Evolutionary conservation across 1,140 invertebrate genomes (phyloP).

Genomic region (Hermetia illucens): DNA sequence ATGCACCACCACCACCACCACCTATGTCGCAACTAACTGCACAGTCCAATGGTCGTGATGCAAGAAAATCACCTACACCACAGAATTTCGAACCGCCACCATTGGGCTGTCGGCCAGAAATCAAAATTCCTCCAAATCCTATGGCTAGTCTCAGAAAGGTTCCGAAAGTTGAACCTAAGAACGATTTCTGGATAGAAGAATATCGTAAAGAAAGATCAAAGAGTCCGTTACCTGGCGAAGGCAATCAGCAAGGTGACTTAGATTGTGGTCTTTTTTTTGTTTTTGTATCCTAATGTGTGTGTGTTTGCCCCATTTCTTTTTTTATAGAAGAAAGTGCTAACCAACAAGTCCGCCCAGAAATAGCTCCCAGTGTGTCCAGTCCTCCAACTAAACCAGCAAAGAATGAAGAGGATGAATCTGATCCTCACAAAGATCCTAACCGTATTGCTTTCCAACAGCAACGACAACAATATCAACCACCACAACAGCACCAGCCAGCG

Average conservation of each 20-base stretch:
- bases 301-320: neutral
- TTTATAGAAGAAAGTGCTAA: too few relatives aligned
- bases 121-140: constrained; percentile 51
- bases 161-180: constrained; percentile 30
- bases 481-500: constrained; percentile 17
- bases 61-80: constrained; percentile 31
- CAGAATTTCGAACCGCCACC: constrained; percentile 29
- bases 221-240: too few relatives aligned
- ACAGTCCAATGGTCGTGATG: constrained; percentile 14
- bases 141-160: constrained; percentile 38
- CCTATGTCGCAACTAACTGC: constrained; percentile 31
- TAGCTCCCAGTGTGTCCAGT: too few relatives aligned
- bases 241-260: too few relatives aligned
- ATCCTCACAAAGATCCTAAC: too few relatives aligned
- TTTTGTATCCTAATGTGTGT: neutral
- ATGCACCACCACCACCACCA: constrained; percentile 41
- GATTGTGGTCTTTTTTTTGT: too few relatives aligned
- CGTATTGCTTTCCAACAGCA: too few relatives aligned
- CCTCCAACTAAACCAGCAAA: too few relatives aligned
- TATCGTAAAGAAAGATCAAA: constrained; percentile 26
- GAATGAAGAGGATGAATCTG: too few relatives aligned
- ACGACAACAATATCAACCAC: constrained; percentile 10
- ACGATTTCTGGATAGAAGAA: constrained; percentile 30
- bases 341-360: too few relatives aligned
- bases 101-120: constrained; percentile 41